Evolutionary conservation across 2,888 invertebrate genomes (phyloP), one percentile per base, ranked within the genome.

Genomic region (Agelastica alni): DNA sequence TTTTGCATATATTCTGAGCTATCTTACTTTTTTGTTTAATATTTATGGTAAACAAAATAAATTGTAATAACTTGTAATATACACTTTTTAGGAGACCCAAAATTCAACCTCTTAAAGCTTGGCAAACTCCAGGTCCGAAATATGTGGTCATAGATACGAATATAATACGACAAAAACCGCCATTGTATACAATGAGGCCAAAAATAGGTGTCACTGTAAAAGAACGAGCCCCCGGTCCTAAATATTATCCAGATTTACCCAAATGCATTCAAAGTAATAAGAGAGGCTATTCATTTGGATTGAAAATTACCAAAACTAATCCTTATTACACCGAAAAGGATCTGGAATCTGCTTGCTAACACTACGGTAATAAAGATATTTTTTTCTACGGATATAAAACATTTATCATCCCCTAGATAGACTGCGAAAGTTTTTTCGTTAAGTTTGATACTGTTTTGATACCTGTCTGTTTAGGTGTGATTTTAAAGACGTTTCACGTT

Each of bases 271-370:
- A 39, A 20, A 2, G 5, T 10, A 39, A 39, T 20, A 18, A 39
- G 26, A 51, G 51, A 51, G 73, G 79, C 20, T 85, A 80, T 66
- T 83, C 85, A 13, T 85, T 85, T 70, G 85, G 86, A 18, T 77
- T 78, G n/a, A 83, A 84, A 37, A 78, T 39, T 18, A 12, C 78
- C 58, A 83, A 84, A 70, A 80, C 77, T 9, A 76, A 79, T 18
- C 80, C 83, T 4, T 80, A 84, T 72, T 79, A 85, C 62, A 80
- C 83, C 46, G 78, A 79, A 20, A 79, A 81, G 51, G 85, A 85
- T 67, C 7, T 4, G 7, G 37, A 10, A 12, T 12, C 37, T 10
- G 37, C 18, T 20, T 39, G 37, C 18, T 26, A 26, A 26, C 9
- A n/a, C n/a, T n/a, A n/a, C n/a, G n/a, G n/a, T n/a, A n/a, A n/a